Base-by-base conservation (phyloP, 2,113 vertebrate genomes). In the Ciconia boyciana region DNA sequence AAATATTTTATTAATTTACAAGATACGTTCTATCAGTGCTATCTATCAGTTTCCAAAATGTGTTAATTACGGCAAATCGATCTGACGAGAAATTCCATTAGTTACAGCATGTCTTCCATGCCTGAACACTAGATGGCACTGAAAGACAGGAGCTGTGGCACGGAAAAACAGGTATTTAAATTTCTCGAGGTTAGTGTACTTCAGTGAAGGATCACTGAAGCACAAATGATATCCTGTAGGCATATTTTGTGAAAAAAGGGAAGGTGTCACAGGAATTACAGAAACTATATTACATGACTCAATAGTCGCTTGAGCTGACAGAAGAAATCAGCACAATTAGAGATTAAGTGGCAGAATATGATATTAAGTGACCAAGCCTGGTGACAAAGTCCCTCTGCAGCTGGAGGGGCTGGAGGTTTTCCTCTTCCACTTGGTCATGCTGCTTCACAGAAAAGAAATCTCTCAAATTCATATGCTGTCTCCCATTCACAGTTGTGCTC, bases 41-140 rank as follows among this genome's bases (percentile, higher is more conserved):
- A 36, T 68, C 32, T 82, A 18, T 89, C 65, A 46, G 4, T 85
- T 72, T 87, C 69, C 44, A 65, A 79, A 84, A 55, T 15, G 16
- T 34, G 11, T 49, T 71, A 43, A 60, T 76, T 65, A 39, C 4
- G 31, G 41, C 77, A 83, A 94, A 79, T 29, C 2, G 1, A 43
- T 3, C 31, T 29, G 60, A 62, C 5, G 29, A 62, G 61, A 44
- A 71, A 57, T 61, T 32, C 10, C 7, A 8, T 13, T 24, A 22
- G 29, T 61, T 52, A 29, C 41, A 80, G 41, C 14, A 13, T 32
- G 11, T 55, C 31, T 83, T 83, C 54, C 58, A 41, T 0, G 6
- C 3, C 0, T 11, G 32, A 70, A 29, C 97, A 88, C 81, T 93
- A 97, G 97, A 90, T 96, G 97, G 91, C 97, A 95, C 13, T 69